A percentile compares a stretch with the other conserved stretches of the same genome.
Evolutionary conservation across 2,888 invertebrate genomes (phyloP).

Genomic region (Spicauda simplicius): DNA sequence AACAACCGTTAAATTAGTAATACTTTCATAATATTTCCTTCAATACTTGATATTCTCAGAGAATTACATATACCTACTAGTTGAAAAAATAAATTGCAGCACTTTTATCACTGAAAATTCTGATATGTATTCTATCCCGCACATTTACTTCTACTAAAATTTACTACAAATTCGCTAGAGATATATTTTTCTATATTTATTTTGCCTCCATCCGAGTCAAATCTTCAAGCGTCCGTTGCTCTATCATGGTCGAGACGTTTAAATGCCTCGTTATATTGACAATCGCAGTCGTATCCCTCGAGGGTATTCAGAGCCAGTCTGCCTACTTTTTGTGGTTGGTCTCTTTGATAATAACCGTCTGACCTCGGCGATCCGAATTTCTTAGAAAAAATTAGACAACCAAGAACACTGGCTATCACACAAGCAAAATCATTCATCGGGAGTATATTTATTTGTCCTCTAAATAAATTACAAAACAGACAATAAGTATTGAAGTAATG

Average conservation of each 20-base stretch:
- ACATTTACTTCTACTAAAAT: too few relatives aligned
- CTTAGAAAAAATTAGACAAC: constrained; percentile 25
- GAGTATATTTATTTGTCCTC: background rate
- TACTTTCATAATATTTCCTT: too few relatives aligned
- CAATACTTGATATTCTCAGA: too few relatives aligned
- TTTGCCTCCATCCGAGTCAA: too few relatives aligned
- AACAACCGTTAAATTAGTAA: too few relatives aligned
- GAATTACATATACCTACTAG: too few relatives aligned
- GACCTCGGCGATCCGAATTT: constrained; percentile 30
- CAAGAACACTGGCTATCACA: background rate
- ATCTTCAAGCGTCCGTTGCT: too few relatives aligned
- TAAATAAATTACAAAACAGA: constrained; percentile 13
- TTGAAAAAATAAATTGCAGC: too few relatives aligned
- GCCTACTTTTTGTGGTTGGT: constrained; percentile 30
- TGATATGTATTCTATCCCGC: too few relatives aligned
- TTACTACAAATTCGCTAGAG: too few relatives aligned
- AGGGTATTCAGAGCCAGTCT: constrained; percentile 23
- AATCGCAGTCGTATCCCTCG: constrained; percentile 3
- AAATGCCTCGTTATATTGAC: constrained; percentile 13
- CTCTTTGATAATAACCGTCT: constrained; percentile 27
- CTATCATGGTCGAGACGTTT: background rate
- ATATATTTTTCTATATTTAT: background rate
- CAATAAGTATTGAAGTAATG: constrained; percentile 17
- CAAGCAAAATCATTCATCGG: background rate
- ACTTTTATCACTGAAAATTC: too few relatives aligned